Conservation (phyloP, 2,797 vertebrate genomes). For the Thalassophryne amazonica region DNA sequence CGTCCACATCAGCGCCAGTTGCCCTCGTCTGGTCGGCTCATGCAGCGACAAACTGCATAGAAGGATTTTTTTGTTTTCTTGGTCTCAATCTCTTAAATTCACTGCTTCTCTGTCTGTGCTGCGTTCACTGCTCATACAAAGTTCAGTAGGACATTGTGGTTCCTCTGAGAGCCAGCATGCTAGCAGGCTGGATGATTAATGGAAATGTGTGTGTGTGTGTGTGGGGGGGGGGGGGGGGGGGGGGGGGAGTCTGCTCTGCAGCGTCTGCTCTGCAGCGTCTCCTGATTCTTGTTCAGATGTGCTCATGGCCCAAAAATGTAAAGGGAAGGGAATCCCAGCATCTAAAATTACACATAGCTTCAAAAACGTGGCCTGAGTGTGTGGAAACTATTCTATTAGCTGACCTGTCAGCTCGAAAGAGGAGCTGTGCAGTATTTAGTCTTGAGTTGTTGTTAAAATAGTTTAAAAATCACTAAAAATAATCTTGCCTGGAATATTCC, state of each 20-base stretch:
- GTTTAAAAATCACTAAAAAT: too few species aligned
- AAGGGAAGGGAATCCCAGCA: slow-evolving; percentile 34
- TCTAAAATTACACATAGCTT: background rate
- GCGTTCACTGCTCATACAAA: slow-evolving; percentile 33
- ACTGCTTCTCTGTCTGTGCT: slow-evolving; percentile 3
- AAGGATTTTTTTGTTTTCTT: background rate
- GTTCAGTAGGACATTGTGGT: slow-evolving; percentile 68
- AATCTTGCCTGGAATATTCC: background rate
- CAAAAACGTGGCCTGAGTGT: background rate
- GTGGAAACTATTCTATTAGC: too few species aligned
- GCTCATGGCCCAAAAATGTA: slow-evolving; percentile 38
- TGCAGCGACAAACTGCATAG: background rate
- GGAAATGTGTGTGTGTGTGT: too few species aligned
- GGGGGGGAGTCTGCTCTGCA: too few species aligned
- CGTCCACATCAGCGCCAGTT: slow-evolving; percentile 24
- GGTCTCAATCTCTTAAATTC: slow-evolving; percentile 6
- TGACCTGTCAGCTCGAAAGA: too few species aligned
- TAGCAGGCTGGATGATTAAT: slow-evolving; percentile 50
- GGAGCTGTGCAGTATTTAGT: too few species aligned
- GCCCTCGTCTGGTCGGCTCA: slow-evolving; percentile 26
- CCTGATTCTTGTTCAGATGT: slow-evolving; percentile 23
- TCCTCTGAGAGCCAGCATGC: slow-evolving; percentile 58
- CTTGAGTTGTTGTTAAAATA: too few species aligned
- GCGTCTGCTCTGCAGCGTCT: slow-evolving; percentile 23
- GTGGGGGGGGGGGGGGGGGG: too few species aligned